Evolutionary conservation across 2,797 vertebrate species (phyloP).

Genomic region (Sebastes paucispinis): DNA sequence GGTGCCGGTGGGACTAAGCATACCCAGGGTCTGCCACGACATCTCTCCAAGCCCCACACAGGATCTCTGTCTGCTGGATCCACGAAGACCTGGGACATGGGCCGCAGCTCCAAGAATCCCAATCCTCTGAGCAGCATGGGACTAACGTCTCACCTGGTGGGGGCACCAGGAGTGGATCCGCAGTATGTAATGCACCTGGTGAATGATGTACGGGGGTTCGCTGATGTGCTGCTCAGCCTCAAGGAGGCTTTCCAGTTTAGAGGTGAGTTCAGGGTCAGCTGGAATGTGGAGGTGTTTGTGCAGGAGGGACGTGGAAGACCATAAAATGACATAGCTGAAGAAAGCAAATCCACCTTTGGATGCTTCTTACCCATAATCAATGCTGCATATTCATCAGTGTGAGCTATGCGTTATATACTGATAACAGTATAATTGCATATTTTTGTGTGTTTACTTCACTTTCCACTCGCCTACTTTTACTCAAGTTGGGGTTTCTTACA

Average conservation of each 20-base stretch:
- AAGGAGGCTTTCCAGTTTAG: conserved; percentile 89
- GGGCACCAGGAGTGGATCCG: conserved; percentile 87
- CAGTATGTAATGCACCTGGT: conserved; percentile 95
- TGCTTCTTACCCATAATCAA: background rate
- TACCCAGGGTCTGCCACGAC: conserved; percentile 78
- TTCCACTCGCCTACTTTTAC: background rate
- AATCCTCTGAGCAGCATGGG: conserved; percentile 85
- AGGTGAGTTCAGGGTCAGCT: conserved; percentile 80
- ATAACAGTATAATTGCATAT: background rate
- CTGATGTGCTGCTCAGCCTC: conserved; percentile 91
- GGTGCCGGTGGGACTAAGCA: conserved; percentile 75
- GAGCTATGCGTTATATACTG: background rate
- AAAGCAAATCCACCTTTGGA: background rate
- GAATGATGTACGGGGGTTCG: conserved; percentile 93
- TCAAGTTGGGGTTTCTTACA: background rate
- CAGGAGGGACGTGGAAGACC: background rate
- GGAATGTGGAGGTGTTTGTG: background rate
- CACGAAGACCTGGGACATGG: conserved; percentile 85
- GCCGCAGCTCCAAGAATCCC: conserved; percentile 80
- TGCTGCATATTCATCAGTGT: background rate
- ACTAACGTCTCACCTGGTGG: conserved; percentile 81
- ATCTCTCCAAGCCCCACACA: conserved; percentile 79
- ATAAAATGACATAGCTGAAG: background rate
- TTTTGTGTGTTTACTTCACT: background rate
- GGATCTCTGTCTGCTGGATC: conserved; percentile 79